These are phyloP conservation scores for Danionella cerebrum DNA, from an alignment of 2,113 vertebrate species.

Conservation along the genomic window DNA sequence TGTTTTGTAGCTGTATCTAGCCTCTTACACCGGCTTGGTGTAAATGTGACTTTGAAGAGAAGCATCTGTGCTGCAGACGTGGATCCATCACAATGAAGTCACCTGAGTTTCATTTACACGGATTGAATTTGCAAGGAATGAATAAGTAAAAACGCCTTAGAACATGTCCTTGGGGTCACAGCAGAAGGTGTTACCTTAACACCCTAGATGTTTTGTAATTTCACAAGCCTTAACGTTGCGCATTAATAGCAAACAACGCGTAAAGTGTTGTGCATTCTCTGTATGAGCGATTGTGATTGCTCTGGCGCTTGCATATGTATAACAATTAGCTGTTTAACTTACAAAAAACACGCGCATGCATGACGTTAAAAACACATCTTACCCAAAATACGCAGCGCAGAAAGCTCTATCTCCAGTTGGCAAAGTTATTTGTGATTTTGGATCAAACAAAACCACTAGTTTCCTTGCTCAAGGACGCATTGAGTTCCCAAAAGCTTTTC, in stretches of 20 bases:
- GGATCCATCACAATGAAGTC: slow-evolving; percentile 7
- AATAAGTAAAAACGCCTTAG: background rate
- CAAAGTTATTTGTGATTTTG: slow-evolving; percentile 4
- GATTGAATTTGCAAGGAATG: background rate
- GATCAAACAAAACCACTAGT: slow-evolving; percentile 13
- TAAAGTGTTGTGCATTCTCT: no score
- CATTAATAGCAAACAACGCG: background rate
- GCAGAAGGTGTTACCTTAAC: background rate
- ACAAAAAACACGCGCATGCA: background rate
- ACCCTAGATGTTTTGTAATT: background rate
- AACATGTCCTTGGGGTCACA: background rate
- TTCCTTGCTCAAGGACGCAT: background rate
- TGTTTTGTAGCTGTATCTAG: background rate
- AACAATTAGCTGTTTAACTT: no score
- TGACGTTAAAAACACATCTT: background rate
- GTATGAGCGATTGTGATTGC: no score
- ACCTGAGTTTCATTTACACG: slow-evolving; percentile 9
- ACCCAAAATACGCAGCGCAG: slow-evolving; percentile 11
- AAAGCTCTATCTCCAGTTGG: background rate
- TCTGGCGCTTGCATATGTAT: no score
- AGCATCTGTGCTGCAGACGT: slow-evolving; percentile 10
- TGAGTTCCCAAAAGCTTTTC: background rate
- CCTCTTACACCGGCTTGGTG: background rate
- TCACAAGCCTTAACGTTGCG: background rate
- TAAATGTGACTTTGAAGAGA: slow-evolving; percentile 18